Evolutionary conservation across 2,113 vertebrate genomes (phyloP).

Genomic region (Toxotes chatareus): DNA sequence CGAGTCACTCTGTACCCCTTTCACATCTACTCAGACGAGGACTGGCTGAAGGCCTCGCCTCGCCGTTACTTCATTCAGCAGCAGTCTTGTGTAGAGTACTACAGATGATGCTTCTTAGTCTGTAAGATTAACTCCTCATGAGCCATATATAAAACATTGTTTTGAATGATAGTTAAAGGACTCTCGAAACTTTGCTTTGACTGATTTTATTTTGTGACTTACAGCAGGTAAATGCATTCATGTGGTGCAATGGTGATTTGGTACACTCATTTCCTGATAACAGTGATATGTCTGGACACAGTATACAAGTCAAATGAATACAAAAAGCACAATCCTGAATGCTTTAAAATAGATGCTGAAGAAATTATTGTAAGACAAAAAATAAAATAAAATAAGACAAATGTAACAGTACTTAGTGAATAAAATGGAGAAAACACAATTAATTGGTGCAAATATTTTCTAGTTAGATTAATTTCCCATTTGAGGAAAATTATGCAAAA

Average conservation of each 20-base stretch:
- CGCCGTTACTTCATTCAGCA: slow-evolving; percentile 74
- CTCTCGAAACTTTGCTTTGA: neutral
- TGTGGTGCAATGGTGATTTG: slow-evolving; percentile 22
- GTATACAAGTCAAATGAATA: neutral
- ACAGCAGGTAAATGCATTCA: slow-evolving; percentile 18
- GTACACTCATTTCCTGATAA: slow-evolving; percentile 17
- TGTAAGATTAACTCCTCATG: neutral
- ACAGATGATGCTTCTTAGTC: slow-evolving; percentile 56
- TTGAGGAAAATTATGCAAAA: neutral
- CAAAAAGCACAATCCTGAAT: slow-evolving; percentile 13
- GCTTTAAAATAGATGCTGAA: slow-evolving; percentile 29
- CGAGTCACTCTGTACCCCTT: slow-evolving; percentile 67
- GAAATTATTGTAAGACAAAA: neutral
- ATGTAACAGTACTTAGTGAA: neutral
- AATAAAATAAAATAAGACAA: neutral
- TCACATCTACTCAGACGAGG: slow-evolving; percentile 47
- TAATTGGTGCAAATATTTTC: slow-evolving; percentile 1
- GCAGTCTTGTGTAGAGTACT: slow-evolving; percentile 70
- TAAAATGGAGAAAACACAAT: neutral
- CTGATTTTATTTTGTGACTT: slow-evolving; percentile 47
- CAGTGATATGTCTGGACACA: slow-evolving; percentile 1
- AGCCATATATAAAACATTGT: neutral
- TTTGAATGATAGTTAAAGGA: neutral
- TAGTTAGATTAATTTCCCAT: neutral
- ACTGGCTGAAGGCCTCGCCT: neutral